A percentile compares a stretch with the other conserved stretches of the same genome.
phyloP scores from a whole-genome alignment of 2,797 vertebrate species.

The Sciurus carolinensis region DNA sequence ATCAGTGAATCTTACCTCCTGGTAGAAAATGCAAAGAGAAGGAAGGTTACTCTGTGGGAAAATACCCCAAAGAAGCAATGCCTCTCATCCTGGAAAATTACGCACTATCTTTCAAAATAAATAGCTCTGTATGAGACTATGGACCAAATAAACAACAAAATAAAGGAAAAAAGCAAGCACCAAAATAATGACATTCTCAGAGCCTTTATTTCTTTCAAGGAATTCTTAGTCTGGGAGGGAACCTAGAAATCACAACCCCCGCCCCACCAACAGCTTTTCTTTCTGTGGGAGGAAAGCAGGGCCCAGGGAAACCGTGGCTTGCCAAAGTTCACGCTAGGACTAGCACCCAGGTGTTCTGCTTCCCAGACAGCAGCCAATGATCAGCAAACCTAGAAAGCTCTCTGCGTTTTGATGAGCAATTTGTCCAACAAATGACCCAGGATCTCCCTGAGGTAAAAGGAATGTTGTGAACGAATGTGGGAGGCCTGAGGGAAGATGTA shows the following conservation, averaged over 20 bases:
- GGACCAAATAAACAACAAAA: neutral
- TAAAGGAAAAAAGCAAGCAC: neutral
- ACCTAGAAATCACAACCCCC: neutral
- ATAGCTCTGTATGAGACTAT: neutral
- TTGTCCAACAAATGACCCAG: conserved; percentile 56
- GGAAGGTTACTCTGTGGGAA: conserved; percentile 59
- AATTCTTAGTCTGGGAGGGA: conserved; percentile 1
- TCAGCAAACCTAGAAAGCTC: neutral
- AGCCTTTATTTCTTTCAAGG: conserved; percentile 43
- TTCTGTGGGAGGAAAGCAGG: neutral
- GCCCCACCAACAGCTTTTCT: neutral
- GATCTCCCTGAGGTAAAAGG: conserved; percentile 54
- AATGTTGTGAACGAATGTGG: neutral
- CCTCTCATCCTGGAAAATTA: conserved; percentile 19
- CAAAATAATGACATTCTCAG: conserved; percentile 5
- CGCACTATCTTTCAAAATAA: neutral
- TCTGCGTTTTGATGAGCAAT: neutral
- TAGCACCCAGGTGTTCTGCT: neutral
- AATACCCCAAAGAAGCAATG: conserved; percentile 32
- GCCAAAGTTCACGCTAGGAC: neutral
- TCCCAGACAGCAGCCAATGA: neutral
- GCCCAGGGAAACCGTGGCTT: neutral
- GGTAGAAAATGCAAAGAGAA: conserved; percentile 66
- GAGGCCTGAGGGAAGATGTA: conserved; percentile 44
- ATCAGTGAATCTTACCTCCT: conserved; percentile 54